Conservation (phyloP, 2,888 invertebrate species). For the Anthoptus insignis region DNA sequence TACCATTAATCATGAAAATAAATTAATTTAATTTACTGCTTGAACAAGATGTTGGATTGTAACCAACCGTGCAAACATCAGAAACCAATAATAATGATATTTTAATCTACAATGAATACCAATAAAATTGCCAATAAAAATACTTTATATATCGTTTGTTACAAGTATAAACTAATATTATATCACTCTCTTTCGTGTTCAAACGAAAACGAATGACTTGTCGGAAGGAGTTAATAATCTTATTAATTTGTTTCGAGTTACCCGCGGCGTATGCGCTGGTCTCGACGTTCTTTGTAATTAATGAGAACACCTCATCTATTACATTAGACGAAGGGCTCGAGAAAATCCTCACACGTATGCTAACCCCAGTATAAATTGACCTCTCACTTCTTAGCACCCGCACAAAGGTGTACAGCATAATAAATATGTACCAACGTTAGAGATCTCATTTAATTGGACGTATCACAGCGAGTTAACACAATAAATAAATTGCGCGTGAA, state of each 20-base stretch:
- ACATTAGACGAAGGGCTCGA: constrained; percentile 82
- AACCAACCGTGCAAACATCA: too few species aligned
- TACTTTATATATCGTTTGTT: not conserved
- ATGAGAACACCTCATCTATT: constrained; percentile 86
- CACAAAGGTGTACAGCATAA: constrained; percentile 38
- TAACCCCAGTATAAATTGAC: constrained; percentile 64
- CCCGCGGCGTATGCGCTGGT: constrained; percentile 74
- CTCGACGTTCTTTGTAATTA: constrained; percentile 86
- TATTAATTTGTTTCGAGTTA: constrained; percentile 81
- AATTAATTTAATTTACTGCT: too few species aligned
- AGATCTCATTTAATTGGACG: constrained; percentile 61
- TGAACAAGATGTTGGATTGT: too few species aligned
- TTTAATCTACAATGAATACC: too few species aligned
- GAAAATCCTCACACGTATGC: constrained; percentile 72
- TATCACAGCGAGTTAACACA: constrained; percentile 72
- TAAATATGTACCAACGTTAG: constrained; percentile 22
- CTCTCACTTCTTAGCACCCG: constrained; percentile 48
- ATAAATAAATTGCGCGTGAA: constrained; percentile 83
- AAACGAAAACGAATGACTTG: constrained; percentile 77
- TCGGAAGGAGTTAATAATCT: constrained; percentile 84
- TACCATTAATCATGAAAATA: too few species aligned
- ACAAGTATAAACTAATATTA: constrained; percentile 6
- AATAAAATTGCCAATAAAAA: not conserved
- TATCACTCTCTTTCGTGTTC: constrained; percentile 30
- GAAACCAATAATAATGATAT: too few species aligned